phyloP scores from a whole-genome alignment of 1,140 invertebrate genomes.

The Rhyacophila brunnea region DNA sequence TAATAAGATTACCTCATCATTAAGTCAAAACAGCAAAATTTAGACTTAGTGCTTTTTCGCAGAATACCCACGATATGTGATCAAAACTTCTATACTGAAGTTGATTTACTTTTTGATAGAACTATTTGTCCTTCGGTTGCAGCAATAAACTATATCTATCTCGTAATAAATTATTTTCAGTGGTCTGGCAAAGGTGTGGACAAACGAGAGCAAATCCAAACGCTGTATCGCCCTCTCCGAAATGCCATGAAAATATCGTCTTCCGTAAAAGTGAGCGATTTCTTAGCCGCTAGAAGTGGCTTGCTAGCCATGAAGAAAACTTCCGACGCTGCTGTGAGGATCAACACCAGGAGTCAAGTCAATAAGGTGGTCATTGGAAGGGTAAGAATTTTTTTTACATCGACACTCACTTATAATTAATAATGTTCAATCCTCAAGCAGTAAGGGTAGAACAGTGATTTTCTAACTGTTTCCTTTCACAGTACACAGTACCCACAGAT shows the following conservation, averaged over 20 bases:
- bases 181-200: conserved; percentile 82
- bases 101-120: background rate
- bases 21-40: no score
- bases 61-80: no score
- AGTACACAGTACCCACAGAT: no score
- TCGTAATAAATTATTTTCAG: conserved; percentile 44
- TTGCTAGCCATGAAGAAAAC: conserved; percentile 86
- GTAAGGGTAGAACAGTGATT: no score
- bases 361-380: conserved; percentile 86
- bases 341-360: conserved; percentile 76
- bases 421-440: no score
- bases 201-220: conserved; percentile 71
- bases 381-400: conserved; percentile 42
- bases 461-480: no score
- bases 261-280: conserved; percentile 65
- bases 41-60: no score
- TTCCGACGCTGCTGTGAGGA: conserved; percentile 73
- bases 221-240: conserved; percentile 67
- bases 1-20: no score
- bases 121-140: no score
- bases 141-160: no score
- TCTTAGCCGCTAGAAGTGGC: conserved; percentile 81
- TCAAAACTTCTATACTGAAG: conserved; percentile 3
- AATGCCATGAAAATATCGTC: conserved; percentile 62
- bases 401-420: no score